phyloP scores from a whole-genome alignment of 2,113 vertebrate species.

The Rhadina sibilatrix region DNA sequence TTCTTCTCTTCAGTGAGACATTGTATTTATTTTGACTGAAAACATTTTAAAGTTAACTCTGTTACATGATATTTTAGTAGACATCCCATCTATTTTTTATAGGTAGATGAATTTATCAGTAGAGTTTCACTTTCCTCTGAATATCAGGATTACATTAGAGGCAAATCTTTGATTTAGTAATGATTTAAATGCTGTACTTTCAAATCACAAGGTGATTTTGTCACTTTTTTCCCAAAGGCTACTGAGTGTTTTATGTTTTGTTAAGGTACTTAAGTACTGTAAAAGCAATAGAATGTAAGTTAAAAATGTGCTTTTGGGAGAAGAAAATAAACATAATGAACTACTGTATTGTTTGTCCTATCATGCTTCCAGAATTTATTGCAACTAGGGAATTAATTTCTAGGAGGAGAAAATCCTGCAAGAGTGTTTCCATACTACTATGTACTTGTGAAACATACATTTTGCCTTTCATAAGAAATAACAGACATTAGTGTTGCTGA shows the following conservation, averaged over 20 bases:
- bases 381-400: not conserved
- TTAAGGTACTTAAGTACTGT: not conserved
- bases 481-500: not conserved
- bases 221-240: not conserved
- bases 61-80: not conserved
- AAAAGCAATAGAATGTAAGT: not conserved
- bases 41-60: not conserved
- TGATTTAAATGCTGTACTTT: not conserved
- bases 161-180: not conserved
- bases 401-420: not conserved
- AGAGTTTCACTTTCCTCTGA: not conserved
- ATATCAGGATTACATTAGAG: not conserved
- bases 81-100: not conserved
- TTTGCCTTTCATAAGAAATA: not conserved
- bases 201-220: not conserved
- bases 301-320: not conserved
- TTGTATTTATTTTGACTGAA: not conserved
- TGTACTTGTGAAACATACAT: not conserved
- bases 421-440: not conserved
- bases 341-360: not conserved
- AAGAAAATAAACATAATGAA: conserved; percentile 3
- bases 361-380: not conserved
- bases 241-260: not conserved
- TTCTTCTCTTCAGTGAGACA: not conserved
- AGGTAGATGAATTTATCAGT: not conserved